Base-by-base conservation (phyloP, 1,140 invertebrate species). In the Zaprionus camerounensis region DNA sequence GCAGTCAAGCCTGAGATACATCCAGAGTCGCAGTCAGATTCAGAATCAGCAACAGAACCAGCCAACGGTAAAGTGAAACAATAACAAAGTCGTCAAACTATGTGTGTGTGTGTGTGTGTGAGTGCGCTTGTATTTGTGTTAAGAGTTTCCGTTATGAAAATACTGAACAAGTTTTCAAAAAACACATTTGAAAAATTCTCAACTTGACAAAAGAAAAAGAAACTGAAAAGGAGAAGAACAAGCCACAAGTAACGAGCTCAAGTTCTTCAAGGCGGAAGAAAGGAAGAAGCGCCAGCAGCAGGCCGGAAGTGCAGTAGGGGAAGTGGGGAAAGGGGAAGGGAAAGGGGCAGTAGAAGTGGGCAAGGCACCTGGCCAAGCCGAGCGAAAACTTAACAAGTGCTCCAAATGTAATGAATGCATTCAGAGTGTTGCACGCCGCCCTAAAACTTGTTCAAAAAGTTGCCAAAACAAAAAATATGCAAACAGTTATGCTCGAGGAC, bases 331-430 rank as follows among this genome's bases (percentile, higher is more conserved):
- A 79, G 75, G 66, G 62, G 46, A 72, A 67, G 65, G 73, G 69
- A 46, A 78, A 57, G 15, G 6, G 57, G 28, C 34, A 17, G 34
- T 38, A 41, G 71, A 67, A 86, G 82, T 81, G 78, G 75, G 66
- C 53, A 73, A 61, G 66, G 34, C 46, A 65, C 36, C 51, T 69
- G 69, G 53, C 36, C 53, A 44, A 15, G 57, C 34, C 51, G 63
- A 51, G 46, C 22, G 31, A 62, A 78, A 86, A 82, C 82, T 79
- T 82, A 82, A 88, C 81, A 84, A 88, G 84, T 81, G 75, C 69
- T 81, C 84, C 78, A 64, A 83, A 81, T 71, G 82, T 88, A 84
- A 87, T 87, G 85, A 87, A 84, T 84, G 75, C 84, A 88, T 90
- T 81, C 78, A 88, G 73, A 78, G 68, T 77, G 64, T 67, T 78